A percentile compares a stretch with the other conserved stretches of the same genome.
These are phyloP conservation scores for Menidia menidia DNA, from an alignment of 2,797 vertebrate species.

Conservation along the genomic window DNA sequence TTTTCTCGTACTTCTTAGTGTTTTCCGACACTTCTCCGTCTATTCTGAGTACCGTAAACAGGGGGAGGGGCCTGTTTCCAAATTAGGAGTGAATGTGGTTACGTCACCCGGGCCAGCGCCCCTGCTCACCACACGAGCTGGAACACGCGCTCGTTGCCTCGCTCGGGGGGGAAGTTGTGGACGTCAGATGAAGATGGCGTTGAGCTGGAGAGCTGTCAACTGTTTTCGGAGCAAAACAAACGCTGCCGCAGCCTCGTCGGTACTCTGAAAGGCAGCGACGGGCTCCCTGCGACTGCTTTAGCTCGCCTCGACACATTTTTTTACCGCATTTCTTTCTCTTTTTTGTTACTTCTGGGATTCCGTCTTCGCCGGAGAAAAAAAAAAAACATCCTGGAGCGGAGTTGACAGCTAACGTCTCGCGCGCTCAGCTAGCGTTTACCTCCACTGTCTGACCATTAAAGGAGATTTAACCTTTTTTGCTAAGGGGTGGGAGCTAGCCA, in stretches of 20 bases:
- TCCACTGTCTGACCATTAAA: background rate
- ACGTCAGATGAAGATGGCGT: slow-evolving; percentile 69
- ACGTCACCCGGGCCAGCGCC: slow-evolving; percentile 82
- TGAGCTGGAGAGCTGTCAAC: slow-evolving; percentile 35
- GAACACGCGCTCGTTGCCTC: slow-evolving; percentile 53
- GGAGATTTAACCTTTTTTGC: background rate
- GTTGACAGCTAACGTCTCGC: slow-evolving; percentile 41
- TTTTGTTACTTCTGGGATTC: slow-evolving; percentile 3
- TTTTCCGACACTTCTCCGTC: background rate
- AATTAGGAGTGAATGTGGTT: slow-evolving; percentile 57
- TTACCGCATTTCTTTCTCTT: background rate
- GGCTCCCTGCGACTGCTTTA: background rate
- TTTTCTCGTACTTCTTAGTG: slow-evolving; percentile 10
- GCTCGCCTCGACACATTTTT: background rate
- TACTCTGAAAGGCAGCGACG: slow-evolving; percentile 7
- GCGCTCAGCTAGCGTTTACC: slow-evolving; percentile 14
- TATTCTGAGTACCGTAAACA: slow-evolving; percentile 52
- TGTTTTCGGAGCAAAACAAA: slow-evolving; percentile 14
- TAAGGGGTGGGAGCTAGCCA: slow-evolving; percentile 1
- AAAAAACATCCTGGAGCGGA: slow-evolving; percentile 18
- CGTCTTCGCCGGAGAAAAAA: background rate
- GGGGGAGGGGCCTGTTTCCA: slow-evolving; percentile 44
- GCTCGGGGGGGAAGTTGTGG: slow-evolving; percentile 3
- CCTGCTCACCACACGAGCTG: slow-evolving; percentile 61
- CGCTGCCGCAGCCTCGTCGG: background rate